Evolutionary conservation across 2,797 vertebrate species (phyloP), one percentile per base, ranked within the genome.

Genomic region (Merluccius polli): DNA sequence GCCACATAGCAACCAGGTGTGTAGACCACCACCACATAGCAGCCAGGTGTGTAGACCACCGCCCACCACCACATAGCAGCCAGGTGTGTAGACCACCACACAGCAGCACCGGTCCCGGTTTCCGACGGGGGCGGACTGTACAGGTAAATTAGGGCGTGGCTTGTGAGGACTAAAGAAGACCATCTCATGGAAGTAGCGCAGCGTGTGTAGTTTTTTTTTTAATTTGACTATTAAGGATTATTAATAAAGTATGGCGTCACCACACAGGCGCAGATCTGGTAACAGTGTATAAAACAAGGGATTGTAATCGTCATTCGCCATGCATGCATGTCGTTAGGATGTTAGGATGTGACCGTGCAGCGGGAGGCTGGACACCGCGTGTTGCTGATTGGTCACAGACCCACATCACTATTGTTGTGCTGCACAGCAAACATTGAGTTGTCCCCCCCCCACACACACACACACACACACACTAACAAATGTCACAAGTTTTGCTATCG

Each of bases 81-180:
- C 92, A 97, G 97, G 96, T 98, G 93, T 91, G 95, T 84, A 31
- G 52, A 59, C 52, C 52, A 1, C 21, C 33, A n/a, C 70, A n/a
- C n/a, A 27, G n/a, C n/a, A n/a, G n/a, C 15, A 16, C 15, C 4
- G 38, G 38, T 41, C 38, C 38, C 38, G 12, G 2, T 3, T 12
- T 41, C 38, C 16, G 2, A n/a, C 13, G 12, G 12, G 38, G 38
- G 1, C 12, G 38, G 38, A 41, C 38, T 12, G n/a, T n/a, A 41
- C 13, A 15, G 38, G 38, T 41, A 41, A 12, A 41, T 3, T 41
- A 12, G 38, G 13, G 16, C 12, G 2, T 41, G 38, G 2, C 38
- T 41, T 12, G 38, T 18, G n/a, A n/a, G n/a, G n/a, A n/a, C n/a
- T n/a, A n/a, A 48, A 48, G 44, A 21, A 21, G 44, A 15, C 16